phyloP scores from a whole-genome alignment of 2,888 invertebrate genomes.

The Dynastes tityus region DNA sequence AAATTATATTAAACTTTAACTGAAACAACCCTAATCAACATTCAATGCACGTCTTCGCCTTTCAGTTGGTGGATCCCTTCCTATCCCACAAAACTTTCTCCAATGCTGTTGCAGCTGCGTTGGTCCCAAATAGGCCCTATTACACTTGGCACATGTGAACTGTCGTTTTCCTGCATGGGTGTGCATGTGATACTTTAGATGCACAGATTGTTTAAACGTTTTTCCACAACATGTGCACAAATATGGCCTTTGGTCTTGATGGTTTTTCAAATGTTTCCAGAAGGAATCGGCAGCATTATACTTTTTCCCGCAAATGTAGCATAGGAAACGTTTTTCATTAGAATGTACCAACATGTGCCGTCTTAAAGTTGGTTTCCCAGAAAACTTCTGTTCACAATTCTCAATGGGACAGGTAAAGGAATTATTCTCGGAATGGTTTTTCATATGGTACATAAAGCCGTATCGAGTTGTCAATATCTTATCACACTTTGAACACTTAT shows the following conservation, averaged over 20 bases:
- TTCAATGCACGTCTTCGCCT: constrained; percentile 8
- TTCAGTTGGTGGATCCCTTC: constrained; percentile 21
- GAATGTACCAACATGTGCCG: constrained; percentile 33
- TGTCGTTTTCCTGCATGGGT: constrained; percentile 1
- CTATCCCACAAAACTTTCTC: constrained; percentile 26
- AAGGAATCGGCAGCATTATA: constrained; percentile 27
- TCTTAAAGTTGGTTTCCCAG: constrained; percentile 21
- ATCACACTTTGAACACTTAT: constrained; percentile 16
- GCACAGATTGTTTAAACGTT: constrained; percentile 14
- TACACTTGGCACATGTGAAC: constrained; percentile 18
- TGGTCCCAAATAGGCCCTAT: constrained; percentile 26
- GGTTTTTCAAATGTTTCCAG: constrained; percentile 12
- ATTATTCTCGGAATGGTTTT: not conserved
- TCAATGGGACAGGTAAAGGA: constrained; percentile 8
- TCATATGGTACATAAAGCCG: constrained; percentile 16
- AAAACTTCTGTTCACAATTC: constrained; percentile 12
- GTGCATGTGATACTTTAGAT: constrained; percentile 35
- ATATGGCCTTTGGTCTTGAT: constrained; percentile 17
- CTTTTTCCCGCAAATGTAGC: constrained; percentile 25
- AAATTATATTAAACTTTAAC: not conserved
- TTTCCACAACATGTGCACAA: constrained; percentile 30
- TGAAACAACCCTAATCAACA: not conserved
- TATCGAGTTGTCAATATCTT: constrained; percentile 16
- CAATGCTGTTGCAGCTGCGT: constrained; percentile 25
- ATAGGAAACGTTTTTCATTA: constrained; percentile 16